A percentile compares a stretch with the other conserved stretches of the same genome.
Conservation (phyloP, 2,888 invertebrate species). For the Erebia palarica region DNA sequence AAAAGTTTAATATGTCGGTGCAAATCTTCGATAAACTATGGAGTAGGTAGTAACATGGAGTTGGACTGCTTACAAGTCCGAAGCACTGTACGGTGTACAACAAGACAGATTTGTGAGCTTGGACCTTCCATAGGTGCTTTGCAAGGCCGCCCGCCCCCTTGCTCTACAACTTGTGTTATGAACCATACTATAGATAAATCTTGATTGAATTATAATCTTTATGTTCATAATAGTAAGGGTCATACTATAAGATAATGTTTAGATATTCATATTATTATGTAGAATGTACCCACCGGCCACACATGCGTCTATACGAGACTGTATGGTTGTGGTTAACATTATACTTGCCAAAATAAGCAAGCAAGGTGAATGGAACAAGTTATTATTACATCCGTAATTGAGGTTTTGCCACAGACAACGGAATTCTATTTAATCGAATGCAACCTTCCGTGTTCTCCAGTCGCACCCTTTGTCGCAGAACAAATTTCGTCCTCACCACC, state of each 20-base stretch:
- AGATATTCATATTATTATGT: neutral
- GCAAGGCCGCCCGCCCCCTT: constrained; percentile 46
- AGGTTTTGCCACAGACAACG: no score
- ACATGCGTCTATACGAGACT: no score
- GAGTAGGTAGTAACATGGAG: constrained; percentile 35
- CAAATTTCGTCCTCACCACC: no score
- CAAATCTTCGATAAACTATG: constrained; percentile 28
- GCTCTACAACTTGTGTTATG: constrained; percentile 36
- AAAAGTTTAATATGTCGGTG: constrained; percentile 15
- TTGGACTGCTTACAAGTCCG: constrained; percentile 39
- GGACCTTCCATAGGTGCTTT: constrained; percentile 44
- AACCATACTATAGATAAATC: constrained; percentile 16
- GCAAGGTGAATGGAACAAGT: no score
- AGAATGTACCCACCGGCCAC: no score
- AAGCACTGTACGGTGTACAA: constrained; percentile 41
- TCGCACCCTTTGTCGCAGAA: no score
- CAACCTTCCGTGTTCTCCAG: no score
- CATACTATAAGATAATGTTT: neutral
- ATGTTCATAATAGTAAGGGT: neutral
- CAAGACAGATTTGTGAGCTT: constrained; percentile 53
- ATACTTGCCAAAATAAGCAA: no score
- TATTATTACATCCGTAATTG: no score
- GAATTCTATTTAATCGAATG: no score
- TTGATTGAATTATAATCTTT: constrained; percentile 10
- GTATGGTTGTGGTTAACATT: no score